These are phyloP conservation scores for Leptoteleia sp. DNA, from an alignment of 1,140 invertebrate species.

Conservation along the genomic window DNA sequence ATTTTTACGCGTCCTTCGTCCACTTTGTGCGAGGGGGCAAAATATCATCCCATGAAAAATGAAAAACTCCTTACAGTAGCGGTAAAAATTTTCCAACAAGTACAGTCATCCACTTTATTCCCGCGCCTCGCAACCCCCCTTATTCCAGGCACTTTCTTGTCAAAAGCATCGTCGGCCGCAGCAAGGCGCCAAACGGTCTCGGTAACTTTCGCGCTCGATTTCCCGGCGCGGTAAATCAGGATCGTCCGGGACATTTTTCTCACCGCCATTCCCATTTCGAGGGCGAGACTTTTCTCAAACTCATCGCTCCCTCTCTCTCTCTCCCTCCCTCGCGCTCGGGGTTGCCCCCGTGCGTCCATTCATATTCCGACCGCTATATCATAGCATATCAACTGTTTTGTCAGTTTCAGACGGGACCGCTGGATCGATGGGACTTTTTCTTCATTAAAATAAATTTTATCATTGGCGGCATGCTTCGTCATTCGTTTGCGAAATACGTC, in stretches of 20 bases:
- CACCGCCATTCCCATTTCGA: constrained; percentile 65
- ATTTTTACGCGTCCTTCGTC: constrained; percentile 21
- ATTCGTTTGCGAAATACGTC: constrained; percentile 7
- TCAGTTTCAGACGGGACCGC: constrained; percentile 73
- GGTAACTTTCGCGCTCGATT: constrained; percentile 70
- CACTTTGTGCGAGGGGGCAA: constrained; percentile 17
- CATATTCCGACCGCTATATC: constrained; percentile 76
- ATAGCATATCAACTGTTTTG: constrained; percentile 80
- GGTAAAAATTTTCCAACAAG: constrained; percentile 67
- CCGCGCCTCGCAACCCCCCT: background rate
- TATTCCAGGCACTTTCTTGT: constrained; percentile 58
- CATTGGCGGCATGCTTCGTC: constrained; percentile 46
- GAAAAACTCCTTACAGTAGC: constrained; percentile 64
- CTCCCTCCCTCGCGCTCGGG: constrained; percentile 6
- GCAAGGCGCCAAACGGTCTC: constrained; percentile 59
- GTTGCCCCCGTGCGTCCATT: constrained; percentile 69
- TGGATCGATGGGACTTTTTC: constrained; percentile 78
- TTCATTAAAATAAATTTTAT: constrained; percentile 76
- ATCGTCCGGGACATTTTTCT: constrained; percentile 74
- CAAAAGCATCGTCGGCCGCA: constrained; percentile 57
- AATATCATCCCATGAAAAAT: constrained; percentile 67
- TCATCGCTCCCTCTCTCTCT: constrained; percentile 56
- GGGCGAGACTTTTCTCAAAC: constrained; percentile 65
- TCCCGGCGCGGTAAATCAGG: constrained; percentile 74
- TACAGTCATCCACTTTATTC: constrained; percentile 62